phyloP scores from a whole-genome alignment of 2,888 invertebrate species.

The Drosophila stalkeri region DNA sequence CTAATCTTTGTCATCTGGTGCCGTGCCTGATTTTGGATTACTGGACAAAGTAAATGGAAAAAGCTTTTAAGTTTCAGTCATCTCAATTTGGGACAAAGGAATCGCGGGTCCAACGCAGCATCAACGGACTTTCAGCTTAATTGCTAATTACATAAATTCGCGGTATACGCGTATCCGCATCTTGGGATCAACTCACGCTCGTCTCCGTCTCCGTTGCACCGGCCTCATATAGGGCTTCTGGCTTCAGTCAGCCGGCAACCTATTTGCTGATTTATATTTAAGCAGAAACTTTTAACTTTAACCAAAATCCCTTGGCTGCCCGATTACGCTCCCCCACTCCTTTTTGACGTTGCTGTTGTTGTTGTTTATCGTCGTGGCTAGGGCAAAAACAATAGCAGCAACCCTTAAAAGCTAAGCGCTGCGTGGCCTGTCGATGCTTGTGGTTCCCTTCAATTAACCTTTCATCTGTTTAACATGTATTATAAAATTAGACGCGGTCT shows the following conservation, averaged over 20 bases:
- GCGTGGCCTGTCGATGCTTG: conserved; percentile 75
- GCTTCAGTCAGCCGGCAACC: conserved; percentile 63
- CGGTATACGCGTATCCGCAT: conserved; percentile 60
- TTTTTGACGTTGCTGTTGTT: conserved; percentile 28
- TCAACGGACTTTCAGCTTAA: conserved; percentile 62
- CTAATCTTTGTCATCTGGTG: conserved; percentile 79
- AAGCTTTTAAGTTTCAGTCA: conserved; percentile 60
- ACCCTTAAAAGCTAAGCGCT: conserved; percentile 70
- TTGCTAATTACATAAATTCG: conserved; percentile 79
- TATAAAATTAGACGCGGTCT: conserved; percentile 79
- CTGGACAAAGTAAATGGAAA: conserved; percentile 53
- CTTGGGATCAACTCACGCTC: conserved; percentile 43
- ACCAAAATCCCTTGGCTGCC: conserved; percentile 67
- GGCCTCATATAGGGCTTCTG: conserved; percentile 37
- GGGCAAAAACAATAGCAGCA: conserved; percentile 64
- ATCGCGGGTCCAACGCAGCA: conserved; percentile 34
- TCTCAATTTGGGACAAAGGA: conserved; percentile 35
- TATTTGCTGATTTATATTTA: conserved; percentile 78
- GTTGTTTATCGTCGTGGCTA: conserved; percentile 19
- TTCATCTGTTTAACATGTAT: conserved; percentile 80
- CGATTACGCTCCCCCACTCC: conserved; percentile 21
- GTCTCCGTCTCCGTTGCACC: neutral
- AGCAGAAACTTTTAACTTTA: conserved; percentile 78
- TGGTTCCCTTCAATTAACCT: conserved; percentile 79
- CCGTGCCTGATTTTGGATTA: conserved; percentile 65